phyloP scores from a whole-genome alignment of 1,140 invertebrate genomes.

The Drosophila novamexicana region DNA sequence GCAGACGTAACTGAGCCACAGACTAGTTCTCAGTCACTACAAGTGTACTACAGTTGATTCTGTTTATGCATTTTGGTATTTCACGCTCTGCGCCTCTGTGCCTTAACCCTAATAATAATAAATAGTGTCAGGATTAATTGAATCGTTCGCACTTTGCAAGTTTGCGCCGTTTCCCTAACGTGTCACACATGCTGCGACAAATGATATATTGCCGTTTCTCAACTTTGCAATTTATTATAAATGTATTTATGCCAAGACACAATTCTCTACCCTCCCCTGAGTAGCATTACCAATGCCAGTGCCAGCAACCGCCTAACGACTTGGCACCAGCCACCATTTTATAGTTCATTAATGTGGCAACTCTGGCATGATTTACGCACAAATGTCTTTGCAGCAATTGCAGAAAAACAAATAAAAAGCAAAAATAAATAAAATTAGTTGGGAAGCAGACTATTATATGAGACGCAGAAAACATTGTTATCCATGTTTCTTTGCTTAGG shows the following conservation, averaged over 20 bases:
- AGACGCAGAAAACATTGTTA: not conserved
- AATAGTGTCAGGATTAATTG: constrained; percentile 84
- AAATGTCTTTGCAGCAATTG: constrained; percentile 27
- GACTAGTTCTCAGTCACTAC: constrained; percentile 30
- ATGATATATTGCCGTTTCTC: constrained; percentile 77
- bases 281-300: not conserved
- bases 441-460: not conserved
- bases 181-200: constrained; percentile 77
- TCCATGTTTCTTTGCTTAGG: not conserved
- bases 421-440: not conserved
- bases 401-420: not conserved
- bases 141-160: constrained; percentile 80
- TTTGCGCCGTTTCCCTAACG: constrained; percentile 40
- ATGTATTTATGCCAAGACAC: constrained; percentile 58
- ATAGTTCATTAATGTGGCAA: constrained; percentile 76
- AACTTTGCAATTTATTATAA: constrained; percentile 82
- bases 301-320: constrained; percentile 40
- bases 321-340: constrained; percentile 48
- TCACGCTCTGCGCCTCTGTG: constrained; percentile 20
- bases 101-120: constrained; percentile 75
- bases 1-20: constrained; percentile 53
- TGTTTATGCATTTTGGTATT: constrained; percentile 20
- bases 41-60: not conserved
- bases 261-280: not conserved
- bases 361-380: constrained; percentile 71